Percentiles rank a stretch among this genome's conserved stretches.
Conservation (phyloP, 2,888 invertebrate genomes). For the Mylabris sibirica region DNA sequence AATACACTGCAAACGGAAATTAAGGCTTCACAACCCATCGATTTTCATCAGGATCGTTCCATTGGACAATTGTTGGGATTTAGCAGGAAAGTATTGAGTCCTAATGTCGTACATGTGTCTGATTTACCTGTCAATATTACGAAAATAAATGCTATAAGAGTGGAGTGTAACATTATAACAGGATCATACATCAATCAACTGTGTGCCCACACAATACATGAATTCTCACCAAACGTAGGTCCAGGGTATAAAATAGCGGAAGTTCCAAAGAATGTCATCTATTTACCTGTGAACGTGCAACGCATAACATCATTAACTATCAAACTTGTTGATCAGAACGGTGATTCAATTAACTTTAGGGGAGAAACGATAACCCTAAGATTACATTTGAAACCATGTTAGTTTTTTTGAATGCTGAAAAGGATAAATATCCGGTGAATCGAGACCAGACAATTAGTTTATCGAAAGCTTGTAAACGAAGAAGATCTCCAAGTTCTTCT, state of each 20-base stretch:
- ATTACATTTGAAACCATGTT: constrained; percentile 31
- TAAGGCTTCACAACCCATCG: constrained; percentile 26
- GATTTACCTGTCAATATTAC: constrained; percentile 50
- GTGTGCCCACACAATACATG: constrained; percentile 51
- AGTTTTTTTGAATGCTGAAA: constrained; percentile 15
- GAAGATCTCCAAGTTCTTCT: constrained; percentile 6
- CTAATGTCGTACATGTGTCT: constrained; percentile 41
- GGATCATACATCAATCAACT: constrained; percentile 49
- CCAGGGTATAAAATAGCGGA: constrained; percentile 54
- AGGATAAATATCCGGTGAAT: constrained; percentile 20
- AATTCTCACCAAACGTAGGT: constrained; percentile 48
- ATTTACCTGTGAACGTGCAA: constrained; percentile 47
- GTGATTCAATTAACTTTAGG: constrained; percentile 48
- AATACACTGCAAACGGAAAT: constrained; percentile 32
- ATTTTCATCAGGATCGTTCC: constrained; percentile 25
- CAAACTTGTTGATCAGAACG: constrained; percentile 48
- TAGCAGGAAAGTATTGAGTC: constrained; percentile 23
- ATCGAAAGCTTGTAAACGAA: constrained; percentile 11
- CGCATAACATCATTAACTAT: constrained; percentile 43
- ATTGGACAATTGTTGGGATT: constrained; percentile 47
- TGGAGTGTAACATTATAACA: constrained; percentile 47
- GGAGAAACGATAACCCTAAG: constrained; percentile 47
- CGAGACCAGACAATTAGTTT: constrained; percentile 18
- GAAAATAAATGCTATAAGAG: constrained; percentile 44
- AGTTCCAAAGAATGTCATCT: constrained; percentile 49